phyloP scores from a whole-genome alignment of 2,888 invertebrate genomes.

The Polyommatus icarus region DNA sequence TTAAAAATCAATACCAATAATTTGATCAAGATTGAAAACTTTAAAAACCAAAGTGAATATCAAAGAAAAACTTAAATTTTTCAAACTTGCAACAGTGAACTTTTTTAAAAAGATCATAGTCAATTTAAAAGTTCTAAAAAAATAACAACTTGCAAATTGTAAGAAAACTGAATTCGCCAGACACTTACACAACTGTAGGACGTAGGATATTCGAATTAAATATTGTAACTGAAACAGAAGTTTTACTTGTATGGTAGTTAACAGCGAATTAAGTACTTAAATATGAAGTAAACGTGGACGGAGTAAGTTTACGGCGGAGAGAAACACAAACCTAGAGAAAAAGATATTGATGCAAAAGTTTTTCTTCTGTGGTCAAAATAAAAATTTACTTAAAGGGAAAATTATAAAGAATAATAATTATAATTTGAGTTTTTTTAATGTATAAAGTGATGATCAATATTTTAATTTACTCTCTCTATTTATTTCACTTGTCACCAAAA shows the following conservation, averaged over 20 bases:
- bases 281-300: constrained; percentile 71
- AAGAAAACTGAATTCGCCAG: not conserved
- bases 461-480: not conserved
- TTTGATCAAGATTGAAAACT: not conserved
- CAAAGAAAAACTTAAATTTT: too few relatives aligned
- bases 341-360: constrained; percentile 5
- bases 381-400: not conserved
- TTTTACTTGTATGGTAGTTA: constrained; percentile 45
- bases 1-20: not conserved
- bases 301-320: constrained; percentile 58
- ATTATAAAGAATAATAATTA: not conserved
- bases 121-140: not conserved
- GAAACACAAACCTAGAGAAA: constrained; percentile 11
- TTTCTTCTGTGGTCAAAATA: not conserved
- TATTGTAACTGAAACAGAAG: not conserved
- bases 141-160: not conserved
- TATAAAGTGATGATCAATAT: not conserved
- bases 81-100: not conserved
- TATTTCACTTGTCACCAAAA: not conserved
- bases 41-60: not conserved
- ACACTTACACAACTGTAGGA: not conserved
- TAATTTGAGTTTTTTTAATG: not conserved
- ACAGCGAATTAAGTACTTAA: constrained; percentile 75
- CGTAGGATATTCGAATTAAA: not conserved
- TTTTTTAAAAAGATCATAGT: not conserved